Evolutionary conservation across 37 sponge, comb jelly and placozoan species (phyloP).

Genomic region (Halisarca cf. caerulea): DNA sequence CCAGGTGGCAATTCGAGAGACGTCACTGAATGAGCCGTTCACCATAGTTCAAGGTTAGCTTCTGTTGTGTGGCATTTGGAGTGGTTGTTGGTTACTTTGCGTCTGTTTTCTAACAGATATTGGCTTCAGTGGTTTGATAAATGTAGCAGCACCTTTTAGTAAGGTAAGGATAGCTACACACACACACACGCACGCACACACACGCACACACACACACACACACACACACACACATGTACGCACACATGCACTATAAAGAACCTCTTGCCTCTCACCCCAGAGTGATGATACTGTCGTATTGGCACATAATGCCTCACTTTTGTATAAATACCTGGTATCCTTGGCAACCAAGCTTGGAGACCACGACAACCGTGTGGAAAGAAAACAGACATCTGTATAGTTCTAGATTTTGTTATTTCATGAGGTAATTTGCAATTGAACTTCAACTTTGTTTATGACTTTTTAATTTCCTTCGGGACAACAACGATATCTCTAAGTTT

Average conservation of each 20-base stretch:
- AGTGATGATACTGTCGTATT: conserved; percentile 16
- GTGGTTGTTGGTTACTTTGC: background rate
- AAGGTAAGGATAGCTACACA: conserved; percentile 41
- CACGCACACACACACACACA: background rate
- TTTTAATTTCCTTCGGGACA: too few species aligned
- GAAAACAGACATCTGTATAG: too few species aligned
- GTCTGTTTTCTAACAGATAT: conserved; percentile 37
- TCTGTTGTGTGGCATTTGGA: background rate
- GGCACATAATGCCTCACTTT: conserved; percentile 41
- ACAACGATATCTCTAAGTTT: too few species aligned
- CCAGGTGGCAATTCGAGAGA: conserved; percentile 26
- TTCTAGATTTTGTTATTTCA: too few species aligned
- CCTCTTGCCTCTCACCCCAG: too few species aligned
- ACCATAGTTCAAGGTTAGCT: conserved; percentile 46
- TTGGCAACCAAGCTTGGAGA: too few species aligned
- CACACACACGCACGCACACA: background rate
- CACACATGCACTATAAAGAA: too few species aligned
- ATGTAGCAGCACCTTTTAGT: conserved; percentile 58
- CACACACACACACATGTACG: background rate
- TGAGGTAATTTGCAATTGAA: too few species aligned
- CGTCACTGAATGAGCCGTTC: conserved; percentile 2
- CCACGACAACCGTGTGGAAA: too few species aligned
- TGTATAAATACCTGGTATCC: conserved; percentile 41
- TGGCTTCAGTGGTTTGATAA: conserved; percentile 62
- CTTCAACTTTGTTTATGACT: too few species aligned